Base-by-base conservation (phyloP, 2,797 vertebrate genomes). In the Cuniculus paca region DNA sequence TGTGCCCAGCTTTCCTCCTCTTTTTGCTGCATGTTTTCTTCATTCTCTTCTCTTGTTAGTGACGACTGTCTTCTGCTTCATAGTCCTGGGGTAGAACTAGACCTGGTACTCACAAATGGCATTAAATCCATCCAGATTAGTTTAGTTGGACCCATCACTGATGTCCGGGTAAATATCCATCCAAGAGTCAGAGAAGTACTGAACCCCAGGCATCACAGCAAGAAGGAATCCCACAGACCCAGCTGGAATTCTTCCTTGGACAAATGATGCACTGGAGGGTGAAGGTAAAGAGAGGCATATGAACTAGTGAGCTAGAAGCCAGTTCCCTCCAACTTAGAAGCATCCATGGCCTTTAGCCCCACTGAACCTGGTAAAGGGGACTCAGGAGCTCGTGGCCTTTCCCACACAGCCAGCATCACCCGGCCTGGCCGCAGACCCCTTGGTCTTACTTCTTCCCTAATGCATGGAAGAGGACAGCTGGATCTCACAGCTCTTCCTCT, bases 401-500 rank as follows among this genome's bases (percentile, higher is more conserved):
- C 28, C 7, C 31, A 77, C 31, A 45, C 2, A 82, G 20, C 11
- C 1, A 0, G 6, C 48, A 34, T 36, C n/a, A 0, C 7, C 52
- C 7, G 14, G 12, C 34, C 12, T 63, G n/a, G 39, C n/a, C 83
- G 50, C 6, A 2, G 34, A 28, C 72, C 42, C 5, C 5, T 0
- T 1, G 0, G n/a, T 36, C 63, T 87, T 13, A 6, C 68, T 81
- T 80, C 39, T n/a, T 79, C 39, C 78, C 42, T 48, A 2, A 31
- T 5, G 24, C 39, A 5, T n/a, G 1, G 39, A 36, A 68, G 28
- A 72, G 17, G 11, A 26, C 6, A 1, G 12, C 26, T 78, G n/a
- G 24, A 5, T 54, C 87, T 96, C 88, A 96, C 45, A 9, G 65
- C 48, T 80, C 3, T 54, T 50, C 91, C 54, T 97, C 82, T 94